These are phyloP conservation scores for Heliothis virescens DNA, from an alignment of 1,140 invertebrate species.

Conservation along the genomic window DNA sequence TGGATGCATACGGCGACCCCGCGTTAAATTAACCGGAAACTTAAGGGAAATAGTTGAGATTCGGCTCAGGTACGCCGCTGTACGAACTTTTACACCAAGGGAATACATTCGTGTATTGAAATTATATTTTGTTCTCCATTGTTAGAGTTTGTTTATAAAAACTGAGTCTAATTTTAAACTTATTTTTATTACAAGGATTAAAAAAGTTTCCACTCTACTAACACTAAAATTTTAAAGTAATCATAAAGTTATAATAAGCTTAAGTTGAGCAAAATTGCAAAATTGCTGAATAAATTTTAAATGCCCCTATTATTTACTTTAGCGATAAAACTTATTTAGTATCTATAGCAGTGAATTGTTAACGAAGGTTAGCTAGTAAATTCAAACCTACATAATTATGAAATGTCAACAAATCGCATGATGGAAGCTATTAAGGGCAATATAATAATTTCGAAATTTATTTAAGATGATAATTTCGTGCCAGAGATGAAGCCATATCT, in stretches of 20 bases:
- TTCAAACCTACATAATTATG: background rate
- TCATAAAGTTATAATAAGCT: conserved; percentile 33
- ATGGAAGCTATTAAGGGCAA: conserved; percentile 16
- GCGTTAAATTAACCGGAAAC: conserved; percentile 80
- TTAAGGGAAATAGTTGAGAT: conserved; percentile 76
- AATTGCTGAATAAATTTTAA: conserved; percentile 35
- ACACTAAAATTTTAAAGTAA: conserved; percentile 32
- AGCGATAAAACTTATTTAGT: conserved; percentile 32
- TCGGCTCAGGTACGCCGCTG: conserved; percentile 63
- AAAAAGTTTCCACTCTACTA: conserved; percentile 6
- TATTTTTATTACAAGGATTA: background rate
- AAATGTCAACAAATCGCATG: background rate
- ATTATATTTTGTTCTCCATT: background rate
- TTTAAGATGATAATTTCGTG: background rate
- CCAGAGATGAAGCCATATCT: background rate
- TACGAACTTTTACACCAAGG: conserved; percentile 39
- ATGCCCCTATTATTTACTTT: conserved; percentile 30
- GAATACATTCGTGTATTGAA: conserved; percentile 44
- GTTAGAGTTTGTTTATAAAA: too few species aligned
- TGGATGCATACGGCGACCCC: conserved; percentile 64
- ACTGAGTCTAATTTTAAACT: too few species aligned
- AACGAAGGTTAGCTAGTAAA: too few species aligned
- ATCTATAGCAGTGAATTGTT: too few species aligned
- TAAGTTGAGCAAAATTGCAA: conserved; percentile 14
- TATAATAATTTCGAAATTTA: conserved; percentile 17